Evolutionary conservation across 2,113 vertebrate species (phyloP), one percentile per base, ranked within the genome.

Genomic region (western clawed frog (Xenopus tropicalis)): DNA sequence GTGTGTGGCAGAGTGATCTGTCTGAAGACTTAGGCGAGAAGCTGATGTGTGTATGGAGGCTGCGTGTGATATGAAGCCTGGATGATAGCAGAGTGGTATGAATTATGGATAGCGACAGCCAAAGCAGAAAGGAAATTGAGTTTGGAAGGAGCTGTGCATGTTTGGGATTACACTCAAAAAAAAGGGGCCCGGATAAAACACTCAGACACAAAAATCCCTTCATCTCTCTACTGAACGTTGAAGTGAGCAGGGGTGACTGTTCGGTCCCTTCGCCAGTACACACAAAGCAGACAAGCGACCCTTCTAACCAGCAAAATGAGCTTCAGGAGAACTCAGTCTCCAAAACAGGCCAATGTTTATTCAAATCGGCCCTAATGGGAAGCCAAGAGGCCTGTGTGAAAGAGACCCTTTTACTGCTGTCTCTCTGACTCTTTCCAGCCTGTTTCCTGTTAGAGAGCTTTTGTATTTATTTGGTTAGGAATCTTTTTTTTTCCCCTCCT

Each of bases 371-470:
- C 72, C 72, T 75, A 62, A 75, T 75, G 66, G 66, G 65, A 69
- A 75, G 72, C 72, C 72, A 75, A 69, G 72, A 75, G 65, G 72
- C 72, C 72, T 69, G 72, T 69, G 65, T 75, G 72, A 75, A 75
- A 75, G 72, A 75, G 72, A 68, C 57, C 72, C 72, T 75, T 69
- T 75, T 75, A 75, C 65, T 69, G 65, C 72, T 54, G 72, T 75
- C 72, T 75, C 72, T 17, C 72, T 62, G 66, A 69, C 72, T 75
- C 72, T 75, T 62, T 75, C 72, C 72, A 75, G 72, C 65, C 72
- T 75, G 72, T 75, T 75, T 75, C 72, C 72, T 75, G 72, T 75
- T 75, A 75, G 68, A 66, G 61, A 69, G 72, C 66, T 75, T 75
- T 75, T 75, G 66, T 75, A 75, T 75, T 75, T 75, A 75, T 75